Percentiles rank a stretch among this genome's conserved stretches.
These are phyloP conservation scores for Parasteatoda tepidariorum DNA, from an alignment of 1,140 invertebrate genomes.

Conservation along the genomic window DNA sequence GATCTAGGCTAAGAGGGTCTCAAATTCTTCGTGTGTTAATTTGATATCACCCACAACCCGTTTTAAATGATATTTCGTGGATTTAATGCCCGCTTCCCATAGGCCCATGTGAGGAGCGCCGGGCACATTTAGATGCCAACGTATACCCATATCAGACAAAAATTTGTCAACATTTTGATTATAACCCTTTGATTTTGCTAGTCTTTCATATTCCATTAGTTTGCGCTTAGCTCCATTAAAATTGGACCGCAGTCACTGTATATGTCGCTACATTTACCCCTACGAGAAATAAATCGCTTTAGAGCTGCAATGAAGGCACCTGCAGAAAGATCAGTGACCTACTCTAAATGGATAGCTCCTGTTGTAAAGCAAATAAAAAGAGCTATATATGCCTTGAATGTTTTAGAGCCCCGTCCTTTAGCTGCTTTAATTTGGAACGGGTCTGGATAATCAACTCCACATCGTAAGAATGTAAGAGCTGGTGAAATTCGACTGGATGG, in stretches of 20 bases:
- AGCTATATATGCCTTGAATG: not conserved
- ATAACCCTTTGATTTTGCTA: not conserved
- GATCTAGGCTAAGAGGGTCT: constrained; percentile 64
- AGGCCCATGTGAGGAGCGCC: constrained; percentile 12
- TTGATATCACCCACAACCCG: constrained; percentile 8
- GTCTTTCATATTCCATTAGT: not conserved
- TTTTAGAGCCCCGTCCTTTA: not conserved
- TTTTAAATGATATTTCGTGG: constrained; percentile 62
- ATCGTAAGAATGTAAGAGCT: constrained; percentile 1
- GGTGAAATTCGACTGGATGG: constrained; percentile 43
- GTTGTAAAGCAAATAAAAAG: not conserved
- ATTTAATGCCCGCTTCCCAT: not conserved
- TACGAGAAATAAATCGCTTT: not conserved
- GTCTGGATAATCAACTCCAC: constrained; percentile 63
- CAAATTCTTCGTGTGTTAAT: constrained; percentile 20
- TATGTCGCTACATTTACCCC: not conserved
- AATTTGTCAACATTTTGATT: not conserved
- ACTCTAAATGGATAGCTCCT: not conserved
- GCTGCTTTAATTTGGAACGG: constrained; percentile 28
- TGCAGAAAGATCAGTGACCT: not conserved
- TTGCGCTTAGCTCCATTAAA: not conserved
- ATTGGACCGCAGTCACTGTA: constrained; percentile 3
- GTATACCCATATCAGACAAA: not conserved
- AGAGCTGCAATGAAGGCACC: not conserved
- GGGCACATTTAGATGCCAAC: not conserved